These are phyloP conservation scores for Coracopsis vasa DNA, from an alignment of 2,113 vertebrate species.

Conservation along the genomic window DNA sequence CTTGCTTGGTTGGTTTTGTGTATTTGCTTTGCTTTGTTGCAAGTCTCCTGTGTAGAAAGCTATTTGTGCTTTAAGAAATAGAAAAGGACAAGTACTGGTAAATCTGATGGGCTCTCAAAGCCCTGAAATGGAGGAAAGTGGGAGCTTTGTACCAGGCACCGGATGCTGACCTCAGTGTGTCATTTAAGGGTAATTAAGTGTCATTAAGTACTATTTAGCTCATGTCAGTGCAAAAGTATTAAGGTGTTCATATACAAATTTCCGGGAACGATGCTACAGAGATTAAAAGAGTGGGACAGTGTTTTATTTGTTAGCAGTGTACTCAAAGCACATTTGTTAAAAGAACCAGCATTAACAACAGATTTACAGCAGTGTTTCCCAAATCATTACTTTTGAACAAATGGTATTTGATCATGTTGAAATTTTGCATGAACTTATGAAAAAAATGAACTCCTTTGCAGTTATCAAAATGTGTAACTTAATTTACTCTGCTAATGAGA, in stretches of 20 bases:
- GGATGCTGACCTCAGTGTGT: not conserved
- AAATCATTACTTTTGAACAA: slow-evolving; percentile 43
- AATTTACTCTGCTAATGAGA: slow-evolving; percentile 26
- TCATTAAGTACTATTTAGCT: not conserved
- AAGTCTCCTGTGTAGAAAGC: not conserved
- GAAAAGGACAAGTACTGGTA: not conserved
- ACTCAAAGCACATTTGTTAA: slow-evolving; percentile 16
- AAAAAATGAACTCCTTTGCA: not conserved
- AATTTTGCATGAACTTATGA: not conserved
- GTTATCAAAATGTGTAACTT: not conserved
- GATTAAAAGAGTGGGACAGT: not conserved
- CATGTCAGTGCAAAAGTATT: not conserved
- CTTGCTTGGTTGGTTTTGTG: slow-evolving; percentile 15
- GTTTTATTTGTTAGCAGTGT: slow-evolving; percentile 26
- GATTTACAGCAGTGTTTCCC: slow-evolving; percentile 2
- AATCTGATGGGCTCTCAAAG: not conserved
- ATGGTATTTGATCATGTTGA: not conserved
- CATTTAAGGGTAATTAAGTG: not conserved
- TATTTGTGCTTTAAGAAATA: slow-evolving; percentile 12
- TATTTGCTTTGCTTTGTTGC: not conserved
- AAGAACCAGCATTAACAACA: not conserved
- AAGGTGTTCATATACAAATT: not conserved
- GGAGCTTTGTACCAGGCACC: not conserved
- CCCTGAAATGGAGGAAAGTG: not conserved
- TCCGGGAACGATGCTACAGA: not conserved